phyloP scores from a whole-genome alignment of 2,888 invertebrate species.

The Acrocyrtus sp. region DNA sequence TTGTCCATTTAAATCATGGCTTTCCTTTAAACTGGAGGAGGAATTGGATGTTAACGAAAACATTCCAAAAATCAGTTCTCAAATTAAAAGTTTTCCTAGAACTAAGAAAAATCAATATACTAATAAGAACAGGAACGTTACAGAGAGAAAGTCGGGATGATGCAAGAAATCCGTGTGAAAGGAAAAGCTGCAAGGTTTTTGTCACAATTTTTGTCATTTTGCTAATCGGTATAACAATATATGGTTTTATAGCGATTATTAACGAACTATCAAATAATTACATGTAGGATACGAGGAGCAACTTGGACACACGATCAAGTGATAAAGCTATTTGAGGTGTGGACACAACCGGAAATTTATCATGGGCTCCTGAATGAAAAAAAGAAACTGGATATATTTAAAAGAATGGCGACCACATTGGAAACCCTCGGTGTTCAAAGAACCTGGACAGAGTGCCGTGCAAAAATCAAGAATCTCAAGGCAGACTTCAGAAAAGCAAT shows the following conservation, averaged over 20 bases:
- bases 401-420: constrained; percentile 25
- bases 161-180: constrained; percentile 22
- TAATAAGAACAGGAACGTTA: neutral
- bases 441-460: constrained; percentile 34
- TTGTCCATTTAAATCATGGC: neutral
- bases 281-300: constrained; percentile 44
- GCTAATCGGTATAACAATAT: no score
- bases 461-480: constrained; percentile 41
- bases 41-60: neutral
- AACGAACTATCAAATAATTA: neutral
- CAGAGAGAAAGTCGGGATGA: no score
- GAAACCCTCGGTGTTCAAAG: constrained; percentile 1
- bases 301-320: constrained; percentile 56
- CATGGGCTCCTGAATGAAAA: constrained; percentile 49
- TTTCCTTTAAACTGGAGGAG: neutral
- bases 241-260: neutral
- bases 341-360: constrained; percentile 48
- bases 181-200: constrained; percentile 34
- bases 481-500: constrained; percentile 36
- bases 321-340: constrained; percentile 44
- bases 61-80: neutral
- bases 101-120: neutral
- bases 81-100: no score
- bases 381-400: constrained; percentile 39
- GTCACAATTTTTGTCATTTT: no score